Percentiles rank a stretch among this genome's conserved stretches.
Conservation (phyloP, 2,888 invertebrate genomes). For the Aphodius granarius region DNA sequence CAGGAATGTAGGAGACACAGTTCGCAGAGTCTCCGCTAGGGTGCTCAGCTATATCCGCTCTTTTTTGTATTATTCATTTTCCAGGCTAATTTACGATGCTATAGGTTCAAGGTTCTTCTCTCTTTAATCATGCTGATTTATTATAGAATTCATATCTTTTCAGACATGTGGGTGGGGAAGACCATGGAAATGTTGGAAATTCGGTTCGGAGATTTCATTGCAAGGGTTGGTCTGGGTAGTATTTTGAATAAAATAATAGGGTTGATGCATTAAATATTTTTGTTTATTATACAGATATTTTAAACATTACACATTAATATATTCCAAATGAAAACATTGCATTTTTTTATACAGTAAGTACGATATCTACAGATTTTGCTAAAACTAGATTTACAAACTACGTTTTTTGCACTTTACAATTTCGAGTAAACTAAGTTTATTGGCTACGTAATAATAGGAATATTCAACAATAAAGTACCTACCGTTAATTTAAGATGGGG, state of each 20-base stretch:
- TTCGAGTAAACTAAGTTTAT: slow-evolving; percentile 4
- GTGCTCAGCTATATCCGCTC: slow-evolving; percentile 36
- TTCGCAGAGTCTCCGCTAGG: slow-evolving; percentile 48
- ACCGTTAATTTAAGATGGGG: not conserved
- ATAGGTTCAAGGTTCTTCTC: slow-evolving; percentile 46
- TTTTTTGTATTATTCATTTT: slow-evolving; percentile 48
- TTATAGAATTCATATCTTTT: slow-evolving; percentile 9
- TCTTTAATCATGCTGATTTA: slow-evolving; percentile 20
- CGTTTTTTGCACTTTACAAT: slow-evolving; percentile 31
- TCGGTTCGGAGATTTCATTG: slow-evolving; percentile 2
- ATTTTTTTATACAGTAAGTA: slow-evolving; percentile 46
- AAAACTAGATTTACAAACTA: slow-evolving; percentile 29
- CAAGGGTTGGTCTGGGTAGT: not conserved
- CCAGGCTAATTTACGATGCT: slow-evolving; percentile 45
- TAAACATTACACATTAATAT: slow-evolving; percentile 48
- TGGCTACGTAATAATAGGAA: slow-evolving; percentile 11
- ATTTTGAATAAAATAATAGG: not conserved
- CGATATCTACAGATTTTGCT: slow-evolving; percentile 45
- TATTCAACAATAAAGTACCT: slow-evolving; percentile 13
- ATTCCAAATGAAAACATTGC: slow-evolving; percentile 46
- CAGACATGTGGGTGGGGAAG: not conserved
- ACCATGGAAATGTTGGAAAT: not conserved
- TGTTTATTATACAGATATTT: slow-evolving; percentile 45
- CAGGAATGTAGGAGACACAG: slow-evolving; percentile 49
- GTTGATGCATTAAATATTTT: slow-evolving; percentile 36